Conservation (phyloP, 2,113 vertebrate species). For the Mustelus asterias region DNA sequence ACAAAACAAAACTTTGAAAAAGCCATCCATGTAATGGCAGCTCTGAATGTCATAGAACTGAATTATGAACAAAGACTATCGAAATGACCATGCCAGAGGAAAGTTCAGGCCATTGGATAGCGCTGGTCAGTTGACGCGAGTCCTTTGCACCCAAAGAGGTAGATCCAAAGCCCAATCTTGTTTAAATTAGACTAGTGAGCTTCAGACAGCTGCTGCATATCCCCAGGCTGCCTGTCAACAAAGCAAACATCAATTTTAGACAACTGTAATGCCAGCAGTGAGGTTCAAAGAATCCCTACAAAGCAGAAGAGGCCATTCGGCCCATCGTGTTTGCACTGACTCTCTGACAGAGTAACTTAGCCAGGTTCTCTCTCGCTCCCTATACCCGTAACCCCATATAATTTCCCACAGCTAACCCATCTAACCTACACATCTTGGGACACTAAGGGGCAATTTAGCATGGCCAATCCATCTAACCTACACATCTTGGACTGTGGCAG, state of each 20-base stretch:
- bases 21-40: background rate
- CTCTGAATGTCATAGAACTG: background rate
- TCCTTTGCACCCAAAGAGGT: background rate
- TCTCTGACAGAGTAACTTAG: too few species aligned
- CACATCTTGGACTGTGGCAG: too few species aligned
- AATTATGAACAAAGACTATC: background rate
- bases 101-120: background rate
- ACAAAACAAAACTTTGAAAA: background rate
- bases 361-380: too few species aligned
- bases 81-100: background rate
- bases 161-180: background rate
- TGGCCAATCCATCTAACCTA: too few species aligned
- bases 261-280: background rate
- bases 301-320: too few species aligned
- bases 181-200: background rate
- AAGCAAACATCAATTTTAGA: background rate
- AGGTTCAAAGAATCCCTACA: background rate
- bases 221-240: background rate
- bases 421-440: too few species aligned
- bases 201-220: background rate
- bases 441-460: too few species aligned
- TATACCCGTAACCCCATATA: too few species aligned
- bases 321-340: too few species aligned
- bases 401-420: too few species aligned
- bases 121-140: background rate